Conservation (phyloP, 2,888 invertebrate genomes). For the Gymnocheta viridis region DNA sequence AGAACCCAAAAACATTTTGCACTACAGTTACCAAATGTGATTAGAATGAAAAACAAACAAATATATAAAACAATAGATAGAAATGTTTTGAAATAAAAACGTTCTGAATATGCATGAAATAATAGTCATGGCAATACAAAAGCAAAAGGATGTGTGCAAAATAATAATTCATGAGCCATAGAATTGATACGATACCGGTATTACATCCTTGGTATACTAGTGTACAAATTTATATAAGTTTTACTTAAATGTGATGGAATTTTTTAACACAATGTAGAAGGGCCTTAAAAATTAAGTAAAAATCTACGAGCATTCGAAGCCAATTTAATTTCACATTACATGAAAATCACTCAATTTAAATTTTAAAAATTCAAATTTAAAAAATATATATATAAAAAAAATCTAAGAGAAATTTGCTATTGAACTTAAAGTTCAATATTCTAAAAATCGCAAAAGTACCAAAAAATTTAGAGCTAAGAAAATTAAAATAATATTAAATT, state of each 20-base stretch:
- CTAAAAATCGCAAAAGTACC: too few relatives aligned
- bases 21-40: conserved; percentile 52
- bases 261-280: neutral
- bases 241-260: neutral
- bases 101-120: conserved; percentile 38
- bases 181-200: conserved; percentile 44
- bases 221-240: conserved; percentile 13
- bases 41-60: conserved; percentile 37
- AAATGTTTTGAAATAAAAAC: conserved; percentile 28
- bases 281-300: too few relatives aligned
- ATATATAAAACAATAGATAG: conserved; percentile 17
- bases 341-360: too few relatives aligned
- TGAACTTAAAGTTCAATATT: too few relatives aligned
- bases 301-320: too few relatives aligned
- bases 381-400: too few relatives aligned
- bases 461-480: too few relatives aligned
- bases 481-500: too few relatives aligned
- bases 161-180: conserved; percentile 60
- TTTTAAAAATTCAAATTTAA: too few relatives aligned
- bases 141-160: conserved; percentile 41
- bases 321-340: too few relatives aligned
- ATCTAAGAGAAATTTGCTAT: too few relatives aligned
- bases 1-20: conserved; percentile 57
- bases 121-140: conserved; percentile 44
- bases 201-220: neutral